Evolutionary conservation across 2,797 vertebrate species (phyloP).

Genomic region (Microcaecilia unicolor): DNA sequence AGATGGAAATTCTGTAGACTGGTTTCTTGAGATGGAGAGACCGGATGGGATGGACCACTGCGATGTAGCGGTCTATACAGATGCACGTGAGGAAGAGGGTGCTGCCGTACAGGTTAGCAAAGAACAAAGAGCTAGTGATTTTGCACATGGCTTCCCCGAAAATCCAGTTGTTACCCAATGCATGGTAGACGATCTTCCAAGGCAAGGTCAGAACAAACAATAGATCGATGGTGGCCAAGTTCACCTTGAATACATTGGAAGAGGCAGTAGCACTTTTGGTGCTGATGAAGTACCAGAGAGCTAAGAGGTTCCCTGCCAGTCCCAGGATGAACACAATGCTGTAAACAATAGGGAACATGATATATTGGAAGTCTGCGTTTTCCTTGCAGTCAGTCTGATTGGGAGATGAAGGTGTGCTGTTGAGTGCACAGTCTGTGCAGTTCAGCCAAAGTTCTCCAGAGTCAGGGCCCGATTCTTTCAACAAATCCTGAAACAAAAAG

Average conservation of each 20-base stretch:
- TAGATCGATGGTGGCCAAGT: slow-evolving; percentile 13
- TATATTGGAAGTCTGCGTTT: slow-evolving; percentile 19
- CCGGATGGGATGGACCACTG: slow-evolving; percentile 8
- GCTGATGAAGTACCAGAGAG: slow-evolving; percentile 9
- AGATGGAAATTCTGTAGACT: neutral
- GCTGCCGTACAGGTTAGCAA: slow-evolving; percentile 24
- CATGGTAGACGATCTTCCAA: slow-evolving; percentile 12
- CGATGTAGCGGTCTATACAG: slow-evolving; percentile 25
- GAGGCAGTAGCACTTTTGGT: neutral
- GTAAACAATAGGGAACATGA: slow-evolving; percentile 17
- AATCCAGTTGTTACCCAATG: slow-evolving; percentile 13
- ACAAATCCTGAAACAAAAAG: too few relatives aligned
- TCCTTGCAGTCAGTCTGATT: neutral
- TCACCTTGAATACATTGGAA: slow-evolving; percentile 19
- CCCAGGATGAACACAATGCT: slow-evolving; percentile 16
- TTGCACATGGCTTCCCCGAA: slow-evolving; percentile 21
- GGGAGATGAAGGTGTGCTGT: too few relatives aligned
- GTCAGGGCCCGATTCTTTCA: too few relatives aligned
- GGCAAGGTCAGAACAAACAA: slow-evolving; percentile 19
- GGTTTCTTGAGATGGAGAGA: slow-evolving; percentile 3
- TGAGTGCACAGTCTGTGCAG: too few relatives aligned
- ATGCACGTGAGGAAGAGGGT: slow-evolving; percentile 23
- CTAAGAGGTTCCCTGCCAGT: slow-evolving; percentile 4
- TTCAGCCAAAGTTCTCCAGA: too few relatives aligned
- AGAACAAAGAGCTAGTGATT: slow-evolving; percentile 16